These are phyloP conservation scores for Euborellia annulipes DNA, from an alignment of 1,140 invertebrate genomes.

Conservation along the genomic window DNA sequence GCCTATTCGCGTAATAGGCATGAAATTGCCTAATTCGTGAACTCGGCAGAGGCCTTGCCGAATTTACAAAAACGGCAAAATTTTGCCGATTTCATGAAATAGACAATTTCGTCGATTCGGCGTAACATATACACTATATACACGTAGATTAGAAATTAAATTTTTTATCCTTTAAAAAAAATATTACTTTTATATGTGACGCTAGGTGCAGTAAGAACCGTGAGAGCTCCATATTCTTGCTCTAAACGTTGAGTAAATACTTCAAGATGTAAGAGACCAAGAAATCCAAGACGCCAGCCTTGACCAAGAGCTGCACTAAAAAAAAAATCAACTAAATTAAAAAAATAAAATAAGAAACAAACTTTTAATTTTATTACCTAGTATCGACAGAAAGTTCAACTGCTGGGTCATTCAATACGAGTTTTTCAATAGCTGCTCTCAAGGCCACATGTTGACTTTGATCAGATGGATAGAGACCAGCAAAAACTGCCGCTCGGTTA, in stretches of 20 bases:
- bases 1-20: no score
- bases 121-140: no score
- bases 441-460: slow-evolving; percentile 63
- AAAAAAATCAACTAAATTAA: slow-evolving; percentile 1
- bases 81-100: no score
- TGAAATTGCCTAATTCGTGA: no score
- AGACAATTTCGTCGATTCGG: no score
- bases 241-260: slow-evolving; percentile 87
- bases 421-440: slow-evolving; percentile 71
- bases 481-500: no score
- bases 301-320: slow-evolving; percentile 79
- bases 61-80: no score
- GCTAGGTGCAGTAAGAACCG: slow-evolving; percentile 83
- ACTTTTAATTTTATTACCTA: slow-evolving; percentile 40
- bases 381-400: slow-evolving; percentile 63
- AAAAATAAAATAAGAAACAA: not conserved
- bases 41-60: no score
- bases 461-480: slow-evolving; percentile 85
- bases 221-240: slow-evolving; percentile 80
- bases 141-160: no score
- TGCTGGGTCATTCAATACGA: slow-evolving; percentile 87
- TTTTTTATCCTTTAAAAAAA: no score
- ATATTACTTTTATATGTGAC: slow-evolving; percentile 70
- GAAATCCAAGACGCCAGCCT: slow-evolving; percentile 85
- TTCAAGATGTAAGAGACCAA: slow-evolving; percentile 90